Base-by-base conservation (phyloP, 2,113 vertebrate species). In the Phoxinus phoxinus region DNA sequence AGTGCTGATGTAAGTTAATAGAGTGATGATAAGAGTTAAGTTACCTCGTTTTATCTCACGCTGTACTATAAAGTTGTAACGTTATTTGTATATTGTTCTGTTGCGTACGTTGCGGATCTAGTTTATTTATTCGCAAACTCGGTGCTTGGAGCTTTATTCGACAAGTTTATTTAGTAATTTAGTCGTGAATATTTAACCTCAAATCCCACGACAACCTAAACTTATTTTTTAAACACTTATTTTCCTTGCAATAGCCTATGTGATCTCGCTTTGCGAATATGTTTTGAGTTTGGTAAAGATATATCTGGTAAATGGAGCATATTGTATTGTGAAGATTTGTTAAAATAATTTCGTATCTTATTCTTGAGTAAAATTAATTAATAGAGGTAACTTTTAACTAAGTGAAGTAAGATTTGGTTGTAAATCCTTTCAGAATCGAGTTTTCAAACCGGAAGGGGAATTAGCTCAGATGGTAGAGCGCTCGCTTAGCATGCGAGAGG, bases 381-480 rank as follows among this genome's bases (percentile, higher is more conserved):
- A 37, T 10, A 21, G 0, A n/a, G n/a, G n/a, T n/a, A n/a, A n/a
- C n/a, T n/a, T n/a, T n/a, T n/a, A n/a, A n/a, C n/a, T n/a, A n/a
- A n/a, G n/a, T n/a, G n/a, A n/a, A n/a, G n/a, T n/a, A n/a, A n/a
- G n/a, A n/a, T n/a, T n/a, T 67, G 19, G 0, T 4, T 15, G 0
- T 6, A 1, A 4, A 1, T n/a, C 12, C 19, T 12, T 2, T 2
- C 2, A 12, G 4, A 25, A 0, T 7, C 6, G 53, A 0, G 0
- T 8, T 0, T n/a, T n/a, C n/a, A 3, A 3, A 6, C 69, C 1
- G 17, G 3, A 56, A 41, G 92, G 94, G 94, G 92, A 94, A 95
- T 95, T 92, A 93, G 93, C 94, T 96, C 92, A 95, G 90, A 96
- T 94, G 92, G 95, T 95, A 95, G 94, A 96, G 95, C 95, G 93